Evolutionary conservation across 2,797 vertebrate species (phyloP), one percentile per base, ranked within the genome.

Genomic region (Rousettus madagascariensis): DNA sequence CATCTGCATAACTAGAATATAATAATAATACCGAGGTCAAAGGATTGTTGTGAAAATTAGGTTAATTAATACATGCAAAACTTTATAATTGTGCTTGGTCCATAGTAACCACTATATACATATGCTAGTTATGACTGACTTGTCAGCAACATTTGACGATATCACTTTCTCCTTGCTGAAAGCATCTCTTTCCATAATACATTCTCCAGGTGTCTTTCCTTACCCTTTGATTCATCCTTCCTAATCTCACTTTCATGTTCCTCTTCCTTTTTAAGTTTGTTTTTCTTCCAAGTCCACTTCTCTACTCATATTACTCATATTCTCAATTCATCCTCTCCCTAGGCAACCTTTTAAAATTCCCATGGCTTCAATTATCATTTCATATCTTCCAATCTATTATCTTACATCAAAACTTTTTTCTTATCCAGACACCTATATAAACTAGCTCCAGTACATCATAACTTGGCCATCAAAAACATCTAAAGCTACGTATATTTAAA

Each of bases 1-100:
- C 28, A 74, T 46, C 51, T 85, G 24, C 11, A 91, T 83, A 86
- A 71, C 3, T 74, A 65, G 15, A 24, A 86, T 57, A 36, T 41
- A 74, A 79, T 49, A 72, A 88, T 79, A 78, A 88, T 79, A 79
- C 3, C 59, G 38, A 61, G 15, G 36, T 38, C 49, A 83, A 49
- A 69, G 24, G 22, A 90, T 4, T 74, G n/a, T 6, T 83, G 36
- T 90, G 51, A 93, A 90, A 87, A 65, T 95, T 85, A 72, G 84
- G 71, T 59, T 41, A 85, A 71, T 71, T 49, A 82, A 63, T 59
- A 33, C 0, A 46, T 33, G n/a, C 8, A 38, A 88, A 91, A 84
- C 24, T 61, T 80, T 26, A 24, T 17, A 55, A 20, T 46, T 77
- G 38, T 20, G 13, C 4, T 49, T 75, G 43, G 49, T 66, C 38